Evolutionary conservation across 2,113 vertebrate genomes (phyloP).

Genomic region (Panthera leo): DNA sequence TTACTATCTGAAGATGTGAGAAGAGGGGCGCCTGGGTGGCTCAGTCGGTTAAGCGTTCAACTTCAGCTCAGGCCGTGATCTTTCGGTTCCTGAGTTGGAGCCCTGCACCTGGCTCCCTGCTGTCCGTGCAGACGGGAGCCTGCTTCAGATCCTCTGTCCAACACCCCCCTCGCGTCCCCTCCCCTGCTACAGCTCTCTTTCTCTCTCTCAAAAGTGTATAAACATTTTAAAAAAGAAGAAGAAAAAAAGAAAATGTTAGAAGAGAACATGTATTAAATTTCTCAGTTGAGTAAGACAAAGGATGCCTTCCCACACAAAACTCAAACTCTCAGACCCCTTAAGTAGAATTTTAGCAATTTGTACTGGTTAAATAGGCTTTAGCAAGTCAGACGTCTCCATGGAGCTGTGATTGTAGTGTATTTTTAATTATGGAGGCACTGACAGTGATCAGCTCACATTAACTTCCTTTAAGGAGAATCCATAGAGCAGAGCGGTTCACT

Average conservation of each 20-base stretch:
- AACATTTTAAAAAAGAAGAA: too few species aligned
- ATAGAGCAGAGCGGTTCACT: neutral
- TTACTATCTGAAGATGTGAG: neutral
- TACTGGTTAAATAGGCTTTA: neutral
- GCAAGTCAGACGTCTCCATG: neutral
- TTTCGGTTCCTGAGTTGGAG: too few species aligned
- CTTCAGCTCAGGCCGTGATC: too few species aligned
- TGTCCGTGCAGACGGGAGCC: too few species aligned
- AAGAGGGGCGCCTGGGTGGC: neutral
- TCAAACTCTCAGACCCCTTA: neutral
- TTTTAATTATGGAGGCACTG: slow-evolving; percentile 52
- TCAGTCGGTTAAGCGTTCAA: too few species aligned
- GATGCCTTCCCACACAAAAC: neutral
- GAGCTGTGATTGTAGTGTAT: neutral
- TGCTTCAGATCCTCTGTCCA: too few species aligned
- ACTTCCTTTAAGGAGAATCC: slow-evolving; percentile 41
- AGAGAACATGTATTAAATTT: neutral
- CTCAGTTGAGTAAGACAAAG: neutral
- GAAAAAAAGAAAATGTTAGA: neutral
- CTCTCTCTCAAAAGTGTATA: too few species aligned
- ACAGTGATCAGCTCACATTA: slow-evolving; percentile 16
- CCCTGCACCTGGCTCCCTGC: too few species aligned
- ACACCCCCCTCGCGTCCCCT: too few species aligned
- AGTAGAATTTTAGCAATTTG: slow-evolving; percentile 46
- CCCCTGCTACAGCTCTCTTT: too few species aligned